Evolutionary conservation across 2,113 vertebrate genomes (phyloP).

Genomic region (Origma solitaria): DNA sequence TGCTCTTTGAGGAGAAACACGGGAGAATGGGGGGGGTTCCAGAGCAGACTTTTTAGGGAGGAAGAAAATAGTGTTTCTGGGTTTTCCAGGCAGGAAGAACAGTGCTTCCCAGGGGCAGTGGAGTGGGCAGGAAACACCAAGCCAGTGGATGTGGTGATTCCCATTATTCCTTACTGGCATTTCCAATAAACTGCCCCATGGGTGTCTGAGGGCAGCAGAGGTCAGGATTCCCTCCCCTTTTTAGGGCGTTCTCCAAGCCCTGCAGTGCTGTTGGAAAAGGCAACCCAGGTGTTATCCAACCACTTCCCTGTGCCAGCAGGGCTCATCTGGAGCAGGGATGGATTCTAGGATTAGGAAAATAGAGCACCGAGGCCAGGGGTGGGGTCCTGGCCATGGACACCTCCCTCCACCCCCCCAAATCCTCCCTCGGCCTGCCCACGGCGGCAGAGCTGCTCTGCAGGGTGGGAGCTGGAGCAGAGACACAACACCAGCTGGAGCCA

Average conservation of each 20-base stretch:
- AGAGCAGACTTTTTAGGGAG: background rate
- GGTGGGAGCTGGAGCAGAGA: background rate
- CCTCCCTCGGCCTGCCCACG: rapidly evolving
- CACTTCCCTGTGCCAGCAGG: background rate
- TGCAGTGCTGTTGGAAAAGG: background rate
- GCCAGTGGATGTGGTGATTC: rapidly evolving
- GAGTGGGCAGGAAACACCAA: rapidly evolving
- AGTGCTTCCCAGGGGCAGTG: rapidly evolving
- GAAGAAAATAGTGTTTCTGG: rapidly evolving
- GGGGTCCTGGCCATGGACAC: background rate
- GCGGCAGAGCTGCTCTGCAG: background rate
- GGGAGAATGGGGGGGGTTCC: background rate
- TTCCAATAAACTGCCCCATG: background rate
- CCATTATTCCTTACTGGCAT: background rate
- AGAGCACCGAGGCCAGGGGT: background rate
- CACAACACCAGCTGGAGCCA: rapidly evolving
- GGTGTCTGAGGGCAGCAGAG: background rate
- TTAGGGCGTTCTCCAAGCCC: background rate
- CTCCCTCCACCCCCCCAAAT: background rate
- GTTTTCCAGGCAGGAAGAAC: background rate
- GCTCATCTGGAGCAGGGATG: background rate
- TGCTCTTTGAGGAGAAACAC: rapidly evolving
- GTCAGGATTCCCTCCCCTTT: background rate
- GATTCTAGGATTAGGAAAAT: background rate
- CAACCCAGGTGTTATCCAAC: background rate